phyloP scores from a whole-genome alignment of 2,797 vertebrate genomes.

The Cossypha caffra region DNA sequence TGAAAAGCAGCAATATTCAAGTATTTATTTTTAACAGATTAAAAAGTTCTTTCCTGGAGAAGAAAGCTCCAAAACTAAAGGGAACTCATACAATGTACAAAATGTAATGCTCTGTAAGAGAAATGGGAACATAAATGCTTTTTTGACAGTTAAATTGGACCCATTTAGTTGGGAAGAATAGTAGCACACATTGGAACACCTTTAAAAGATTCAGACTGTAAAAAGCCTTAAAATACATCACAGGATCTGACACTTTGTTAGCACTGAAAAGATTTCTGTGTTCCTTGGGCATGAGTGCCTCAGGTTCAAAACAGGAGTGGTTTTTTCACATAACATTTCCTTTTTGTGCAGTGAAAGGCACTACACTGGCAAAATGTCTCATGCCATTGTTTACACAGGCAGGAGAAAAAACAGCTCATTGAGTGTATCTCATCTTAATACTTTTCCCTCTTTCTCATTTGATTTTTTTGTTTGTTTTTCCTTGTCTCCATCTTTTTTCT shows the following conservation, averaged over 20 bases:
- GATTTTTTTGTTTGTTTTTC: background rate
- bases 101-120: slow-evolving; percentile 38
- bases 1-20: background rate
- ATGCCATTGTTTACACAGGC: background rate
- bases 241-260: slow-evolving; percentile 56
- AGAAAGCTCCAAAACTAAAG: background rate
- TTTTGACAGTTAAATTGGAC: slow-evolving; percentile 77
- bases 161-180: slow-evolving; percentile 71
- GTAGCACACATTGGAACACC: slow-evolving; percentile 66
- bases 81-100: slow-evolving; percentile 28
- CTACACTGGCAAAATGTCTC: background rate
- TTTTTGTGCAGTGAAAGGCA: slow-evolving; percentile 47
- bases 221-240: slow-evolving; percentile 66
- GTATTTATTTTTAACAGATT: slow-evolving; percentile 5
- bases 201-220: slow-evolving; percentile 66
- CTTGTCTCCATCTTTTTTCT: background rate
- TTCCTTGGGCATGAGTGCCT: slow-evolving; percentile 43
- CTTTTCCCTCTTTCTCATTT: background rate
- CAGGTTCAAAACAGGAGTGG: slow-evolving; percentile 36
- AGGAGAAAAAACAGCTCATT: background rate
- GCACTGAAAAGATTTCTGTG: slow-evolving; percentile 64
- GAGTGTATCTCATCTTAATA: background rate
- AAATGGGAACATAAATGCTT: slow-evolving; percentile 71
- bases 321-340: slow-evolving; percentile 15
- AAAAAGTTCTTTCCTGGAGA: background rate